Base-by-base conservation (phyloP, 2,888 invertebrate genomes). In the Laspeyria flexula region DNA sequence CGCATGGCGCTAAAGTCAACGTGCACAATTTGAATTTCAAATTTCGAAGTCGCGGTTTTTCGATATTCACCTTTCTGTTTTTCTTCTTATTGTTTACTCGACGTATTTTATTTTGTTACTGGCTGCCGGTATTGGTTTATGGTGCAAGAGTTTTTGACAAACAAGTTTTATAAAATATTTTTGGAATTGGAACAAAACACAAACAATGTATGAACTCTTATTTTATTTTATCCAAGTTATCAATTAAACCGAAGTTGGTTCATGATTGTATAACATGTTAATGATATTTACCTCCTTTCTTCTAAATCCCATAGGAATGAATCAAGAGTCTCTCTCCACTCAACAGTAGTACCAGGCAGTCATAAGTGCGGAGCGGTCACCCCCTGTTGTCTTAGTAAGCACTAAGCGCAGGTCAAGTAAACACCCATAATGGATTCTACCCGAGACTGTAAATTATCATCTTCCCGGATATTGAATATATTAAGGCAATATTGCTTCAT, bases 311-410 rank as follows among this genome's bases (percentile, higher is more conserved):
- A 49, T 61, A 45, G 63, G 54, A 69, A 54, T 40, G 43, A 43
- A 57, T 68, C 51, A 67, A 75, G 66, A 46, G 51, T 57, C 48
- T 57, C 53, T 66, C 51, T 37, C 47, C 54, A 55, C 49, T 52
- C 42, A 64, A 52, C 39, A 43, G 57, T 64, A 71, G 60, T 72
- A 79, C 74, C 46, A 77, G 73, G 75, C 65, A 60, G 57, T 55
- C 76, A 73, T 71, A 75, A 79, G 69, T 68, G 68, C 67, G 60
- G 45, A 66, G 61, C 80, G 84, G 83, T 81, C 85, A 80, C 51
- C 90, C 91, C 90, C 79, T 92, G 92, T 93, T 93, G 90, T 92
- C 90, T 92, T 89, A 92, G 91, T 85, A 92, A 92, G 92, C 91
- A 92, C 87, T 88, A 88, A 86, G 82, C 89, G 79, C 79, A 90